Evolutionary conservation across 1,140 invertebrate genomes (phyloP).

Genomic region (Lamellibrachia luymesi): DNA sequence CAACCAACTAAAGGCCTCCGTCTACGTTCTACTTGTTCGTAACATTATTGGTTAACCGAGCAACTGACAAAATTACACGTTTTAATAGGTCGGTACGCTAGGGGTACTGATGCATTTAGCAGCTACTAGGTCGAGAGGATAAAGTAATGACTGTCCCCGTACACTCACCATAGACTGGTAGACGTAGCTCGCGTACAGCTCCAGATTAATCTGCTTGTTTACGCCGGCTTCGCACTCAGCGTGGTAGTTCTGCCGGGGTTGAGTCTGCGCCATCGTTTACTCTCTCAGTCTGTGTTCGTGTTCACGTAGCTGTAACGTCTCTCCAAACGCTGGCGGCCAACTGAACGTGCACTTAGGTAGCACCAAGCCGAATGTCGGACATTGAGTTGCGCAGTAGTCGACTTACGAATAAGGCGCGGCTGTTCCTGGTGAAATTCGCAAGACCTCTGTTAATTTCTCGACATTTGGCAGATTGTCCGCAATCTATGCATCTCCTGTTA

Average conservation of each 20-base stretch:
- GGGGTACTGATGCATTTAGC: too few species aligned
- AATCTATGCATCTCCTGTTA: neutral
- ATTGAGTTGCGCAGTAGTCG: neutral
- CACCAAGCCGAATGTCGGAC: neutral
- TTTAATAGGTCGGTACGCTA: too few species aligned
- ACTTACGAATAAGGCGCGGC: neutral
- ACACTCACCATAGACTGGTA: constrained; percentile 78
- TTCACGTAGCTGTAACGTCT: neutral
- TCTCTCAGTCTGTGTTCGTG: neutral
- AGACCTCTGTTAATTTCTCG: neutral
- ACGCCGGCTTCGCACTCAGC: constrained; percentile 73
- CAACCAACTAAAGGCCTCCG: too few species aligned
- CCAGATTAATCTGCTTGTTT: constrained; percentile 85
- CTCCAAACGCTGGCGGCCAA: neutral
- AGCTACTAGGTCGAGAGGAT: too few species aligned
- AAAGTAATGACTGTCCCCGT: neutral
- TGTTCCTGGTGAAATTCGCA: neutral
- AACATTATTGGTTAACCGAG: too few species aligned
- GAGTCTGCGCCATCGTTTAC: constrained; percentile 34
- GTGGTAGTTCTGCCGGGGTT: constrained; percentile 72
- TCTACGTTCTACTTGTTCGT: too few species aligned
- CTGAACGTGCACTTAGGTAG: neutral
- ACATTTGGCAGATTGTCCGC: neutral
- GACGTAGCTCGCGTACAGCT: constrained; percentile 78
- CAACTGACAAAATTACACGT: too few species aligned